phyloP scores from a whole-genome alignment of 2,888 invertebrate species.

The Lasius fuliginosus region DNA sequence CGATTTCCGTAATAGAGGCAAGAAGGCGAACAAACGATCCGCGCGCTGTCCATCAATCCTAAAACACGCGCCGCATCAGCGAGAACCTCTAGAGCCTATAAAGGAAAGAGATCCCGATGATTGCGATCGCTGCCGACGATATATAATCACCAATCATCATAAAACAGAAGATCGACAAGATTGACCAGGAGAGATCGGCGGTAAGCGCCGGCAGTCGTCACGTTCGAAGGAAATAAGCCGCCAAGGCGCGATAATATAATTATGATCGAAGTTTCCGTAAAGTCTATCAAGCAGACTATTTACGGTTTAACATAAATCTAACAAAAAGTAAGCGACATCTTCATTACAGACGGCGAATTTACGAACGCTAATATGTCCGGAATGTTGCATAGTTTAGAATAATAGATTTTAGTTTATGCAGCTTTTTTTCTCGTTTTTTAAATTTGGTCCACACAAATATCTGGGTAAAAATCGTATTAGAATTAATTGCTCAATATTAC shows the following conservation, averaged over 20 bases:
- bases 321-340: conserved; percentile 30
- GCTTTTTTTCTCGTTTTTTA: not conserved
- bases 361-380: not conserved
- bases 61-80: conserved; percentile 57
- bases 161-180: conserved; percentile 45
- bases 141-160: conserved; percentile 44
- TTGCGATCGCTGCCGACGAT: conserved; percentile 34
- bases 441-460: not conserved
- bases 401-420: conserved; percentile 31
- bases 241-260: conserved; percentile 40
- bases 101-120: conserved; percentile 50
- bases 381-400: conserved; percentile 54
- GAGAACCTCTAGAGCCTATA: conserved; percentile 32
- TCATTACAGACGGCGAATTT: conserved; percentile 23
- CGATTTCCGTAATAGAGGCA: conserved; percentile 69
- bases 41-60: conserved; percentile 60
- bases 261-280: conserved; percentile 29
- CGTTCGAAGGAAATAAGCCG: conserved; percentile 33
- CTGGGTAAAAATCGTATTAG: not conserved
- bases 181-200: not conserved
- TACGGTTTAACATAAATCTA: conserved; percentile 18
- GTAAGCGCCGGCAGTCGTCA: conserved; percentile 11
- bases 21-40: conserved; percentile 68
- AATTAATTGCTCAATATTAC: conserved; percentile 6
- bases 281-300: conserved; percentile 17